A percentile compares a stretch with the other conserved stretches of the same genome.
Evolutionary conservation across 2,888 invertebrate species (phyloP).

Genomic region (Aporophyla lueneburgensis): DNA sequence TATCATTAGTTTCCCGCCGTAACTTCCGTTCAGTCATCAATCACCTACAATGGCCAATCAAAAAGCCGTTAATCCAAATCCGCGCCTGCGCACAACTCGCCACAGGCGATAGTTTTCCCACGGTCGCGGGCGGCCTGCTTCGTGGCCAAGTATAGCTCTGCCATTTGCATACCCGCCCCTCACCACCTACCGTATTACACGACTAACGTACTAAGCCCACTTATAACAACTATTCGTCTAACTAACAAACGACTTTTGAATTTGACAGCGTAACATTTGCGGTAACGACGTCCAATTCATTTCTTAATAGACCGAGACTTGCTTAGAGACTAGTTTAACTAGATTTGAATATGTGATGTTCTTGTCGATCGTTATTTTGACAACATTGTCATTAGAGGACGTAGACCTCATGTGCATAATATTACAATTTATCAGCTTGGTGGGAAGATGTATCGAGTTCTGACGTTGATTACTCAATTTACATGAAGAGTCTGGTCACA

Average conservation of each 20-base stretch:
- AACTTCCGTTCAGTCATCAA: conserved; percentile 60
- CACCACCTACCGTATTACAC: conserved; percentile 87
- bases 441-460: conserved; percentile 40
- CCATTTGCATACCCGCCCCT: conserved; percentile 89
- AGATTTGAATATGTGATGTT: conserved; percentile 74
- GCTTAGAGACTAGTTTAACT: conserved; percentile 75
- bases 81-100: conserved; percentile 83
- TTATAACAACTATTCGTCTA: conserved; percentile 40
- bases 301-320: conserved; percentile 78
- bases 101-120: conserved; percentile 91
- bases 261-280: conserved; percentile 69
- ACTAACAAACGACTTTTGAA: conserved; percentile 67
- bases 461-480: conserved; percentile 56
- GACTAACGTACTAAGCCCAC: conserved; percentile 72
- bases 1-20: conserved; percentile 44
- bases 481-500: conserved; percentile 36
- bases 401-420: conserved; percentile 61
- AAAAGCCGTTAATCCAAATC: conserved; percentile 71
- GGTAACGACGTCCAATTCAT: conserved; percentile 76
- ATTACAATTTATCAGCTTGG: conserved; percentile 50
- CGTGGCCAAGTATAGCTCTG: conserved; percentile 88
- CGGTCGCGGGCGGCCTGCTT: conserved; percentile 86
- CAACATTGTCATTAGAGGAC: conserved; percentile 70
- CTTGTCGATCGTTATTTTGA: conserved; percentile 72
- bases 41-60: conserved; percentile 54